A percentile compares a stretch with the other conserved stretches of the same genome.
phyloP scores from a whole-genome alignment of 2,888 invertebrate species.

The Synanthedon myopaeformis region DNA sequence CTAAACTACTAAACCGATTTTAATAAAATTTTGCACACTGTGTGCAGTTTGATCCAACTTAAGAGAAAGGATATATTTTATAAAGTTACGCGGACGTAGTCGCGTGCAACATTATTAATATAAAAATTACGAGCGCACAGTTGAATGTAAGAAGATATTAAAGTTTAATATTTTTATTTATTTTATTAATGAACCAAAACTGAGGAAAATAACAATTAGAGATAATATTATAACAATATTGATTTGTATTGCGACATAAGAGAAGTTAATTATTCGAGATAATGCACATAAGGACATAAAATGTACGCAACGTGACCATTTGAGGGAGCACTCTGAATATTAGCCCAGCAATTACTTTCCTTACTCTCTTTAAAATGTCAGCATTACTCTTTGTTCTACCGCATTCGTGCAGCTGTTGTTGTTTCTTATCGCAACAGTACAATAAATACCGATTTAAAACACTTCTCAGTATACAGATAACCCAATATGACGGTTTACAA shows the following conservation, averaged over 20 bases:
- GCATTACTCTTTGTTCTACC: slow-evolving; percentile 55
- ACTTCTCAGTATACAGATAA: slow-evolving; percentile 44
- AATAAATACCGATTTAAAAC: slow-evolving; percentile 57
- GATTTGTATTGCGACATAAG: slow-evolving; percentile 27
- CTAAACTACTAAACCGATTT: no score
- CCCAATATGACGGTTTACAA: slow-evolving; percentile 23
- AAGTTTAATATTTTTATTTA: no score
- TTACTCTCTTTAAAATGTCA: slow-evolving; percentile 35
- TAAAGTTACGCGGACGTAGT: no score
- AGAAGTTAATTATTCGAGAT: slow-evolving; percentile 42
- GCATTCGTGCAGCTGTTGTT: slow-evolving; percentile 50
- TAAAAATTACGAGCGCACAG: no score
- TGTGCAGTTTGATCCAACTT: no score
- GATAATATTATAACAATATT: neutral
- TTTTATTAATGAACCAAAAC: neutral
- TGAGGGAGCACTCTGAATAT: slow-evolving; percentile 27
- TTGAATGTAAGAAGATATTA: no score
- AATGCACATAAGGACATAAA: slow-evolving; percentile 43
- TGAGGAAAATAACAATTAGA: neutral
- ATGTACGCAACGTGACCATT: slow-evolving; percentile 31
- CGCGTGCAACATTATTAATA: no score
- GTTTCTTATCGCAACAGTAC: slow-evolving; percentile 49
- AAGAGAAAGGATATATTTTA: no score
- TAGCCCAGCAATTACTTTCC: slow-evolving; percentile 32
- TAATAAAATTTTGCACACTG: no score